Evolutionary conservation across 1,140 invertebrate genomes (phyloP).

Genomic region (Drosophila tani): DNA sequence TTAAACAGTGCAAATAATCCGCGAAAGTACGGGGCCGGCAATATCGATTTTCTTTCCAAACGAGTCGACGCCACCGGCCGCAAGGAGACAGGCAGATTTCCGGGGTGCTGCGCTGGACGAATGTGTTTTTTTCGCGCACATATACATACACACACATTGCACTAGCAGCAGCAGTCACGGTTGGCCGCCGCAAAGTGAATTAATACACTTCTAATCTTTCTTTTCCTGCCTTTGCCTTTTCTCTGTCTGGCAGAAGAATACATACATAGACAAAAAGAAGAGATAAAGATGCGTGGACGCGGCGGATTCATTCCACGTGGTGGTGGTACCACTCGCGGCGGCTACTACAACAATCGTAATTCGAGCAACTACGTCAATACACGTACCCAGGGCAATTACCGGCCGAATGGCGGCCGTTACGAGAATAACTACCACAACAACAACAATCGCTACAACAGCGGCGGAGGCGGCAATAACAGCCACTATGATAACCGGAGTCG

Average conservation of each 20-base stretch:
- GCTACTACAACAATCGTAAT: constrained; percentile 76
- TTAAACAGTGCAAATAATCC: not conserved
- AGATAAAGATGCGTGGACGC: constrained; percentile 73
- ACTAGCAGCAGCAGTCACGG: not conserved
- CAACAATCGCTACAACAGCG: constrained; percentile 57
- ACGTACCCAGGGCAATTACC: constrained; percentile 72
- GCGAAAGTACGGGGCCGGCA: constrained; percentile 4
- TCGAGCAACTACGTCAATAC: constrained; percentile 78
- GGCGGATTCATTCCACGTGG: constrained; percentile 78
- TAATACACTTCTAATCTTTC: not conserved
- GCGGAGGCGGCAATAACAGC: constrained; percentile 52
- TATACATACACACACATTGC: not conserved
- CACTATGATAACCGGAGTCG: constrained; percentile 74
- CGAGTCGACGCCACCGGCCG: constrained; percentile 27
- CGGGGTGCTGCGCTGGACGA: constrained; percentile 38
- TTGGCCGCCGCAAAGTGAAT: not conserved
- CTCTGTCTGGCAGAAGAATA: not conserved
- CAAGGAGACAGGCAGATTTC: not conserved
- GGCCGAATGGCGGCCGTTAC: constrained; percentile 67
- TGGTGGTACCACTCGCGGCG: constrained; percentile 65
- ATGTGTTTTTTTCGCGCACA: constrained; percentile 11
- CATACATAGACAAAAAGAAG: not conserved
- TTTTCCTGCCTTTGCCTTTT: constrained; percentile 1
- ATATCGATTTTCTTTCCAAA: constrained; percentile 37
- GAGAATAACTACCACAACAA: constrained; percentile 71